Percentiles rank a stretch among this genome's conserved stretches.
phyloP scores from a whole-genome alignment of 2,888 invertebrate genomes.

The Galerucella calmariensis region DNA sequence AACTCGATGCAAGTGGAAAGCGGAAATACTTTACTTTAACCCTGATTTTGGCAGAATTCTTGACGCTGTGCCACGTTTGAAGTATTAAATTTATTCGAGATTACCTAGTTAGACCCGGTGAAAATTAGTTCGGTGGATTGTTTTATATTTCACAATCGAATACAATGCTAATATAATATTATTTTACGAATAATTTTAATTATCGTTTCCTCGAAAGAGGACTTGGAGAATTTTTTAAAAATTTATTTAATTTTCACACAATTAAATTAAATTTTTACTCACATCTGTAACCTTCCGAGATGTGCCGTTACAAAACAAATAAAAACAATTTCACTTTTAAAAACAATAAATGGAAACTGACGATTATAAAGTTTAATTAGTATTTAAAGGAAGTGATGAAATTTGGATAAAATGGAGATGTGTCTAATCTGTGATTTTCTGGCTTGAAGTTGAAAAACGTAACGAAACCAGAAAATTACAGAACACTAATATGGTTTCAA shows the following conservation, averaged over 20 bases:
- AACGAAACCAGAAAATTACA: background rate
- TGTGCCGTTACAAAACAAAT: too few species aligned
- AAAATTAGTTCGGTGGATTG: background rate
- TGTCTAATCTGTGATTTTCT: background rate
- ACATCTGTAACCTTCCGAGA: too few species aligned
- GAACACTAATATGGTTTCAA: background rate
- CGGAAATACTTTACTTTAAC: constrained; percentile 46
- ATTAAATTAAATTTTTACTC: too few species aligned
- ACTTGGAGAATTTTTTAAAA: too few species aligned
- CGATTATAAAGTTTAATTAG: too few species aligned
- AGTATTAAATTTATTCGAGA: constrained; percentile 29
- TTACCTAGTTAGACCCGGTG: constrained; percentile 11
- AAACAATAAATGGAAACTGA: too few species aligned
- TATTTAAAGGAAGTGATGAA: background rate
- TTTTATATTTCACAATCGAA: background rate
- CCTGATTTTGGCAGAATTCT: constrained; percentile 57
- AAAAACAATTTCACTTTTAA: too few species aligned
- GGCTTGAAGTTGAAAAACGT: background rate
- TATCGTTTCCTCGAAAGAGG: too few species aligned
- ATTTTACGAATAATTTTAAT: too few species aligned
- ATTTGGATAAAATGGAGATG: background rate
- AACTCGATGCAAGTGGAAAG: constrained; percentile 29
- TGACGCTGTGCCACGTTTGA: constrained; percentile 37
- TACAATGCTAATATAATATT: background rate
- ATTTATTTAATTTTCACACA: too few species aligned